Evolutionary conservation across 1,140 invertebrate species (phyloP), one percentile per base, ranked within the genome.

Genomic region (Polypedilum vanderplanki): DNA sequence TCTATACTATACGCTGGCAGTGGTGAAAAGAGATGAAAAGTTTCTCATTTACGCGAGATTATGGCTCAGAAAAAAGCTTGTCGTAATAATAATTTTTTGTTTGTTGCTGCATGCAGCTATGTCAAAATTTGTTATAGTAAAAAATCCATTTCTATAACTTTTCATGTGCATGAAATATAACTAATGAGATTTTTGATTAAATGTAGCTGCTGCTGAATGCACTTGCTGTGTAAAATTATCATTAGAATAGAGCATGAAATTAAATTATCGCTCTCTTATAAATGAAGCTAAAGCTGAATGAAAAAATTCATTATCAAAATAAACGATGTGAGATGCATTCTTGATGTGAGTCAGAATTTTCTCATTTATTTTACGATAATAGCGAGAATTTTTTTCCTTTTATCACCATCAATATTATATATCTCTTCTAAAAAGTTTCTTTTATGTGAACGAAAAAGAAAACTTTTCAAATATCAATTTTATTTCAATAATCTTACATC

Each of bases 11-110:
- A 2, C n/a, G 46, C 46, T 57, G 46, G 12, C 1, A n/a, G 46
- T 57, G 46, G 46, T 12, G 46, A 57, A 57, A 57, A 57, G 12
- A 57, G 46, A 57, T 57, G 46, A 57, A 57, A 57, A 57, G 46
- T 57, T 57, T 57, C 46, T 57, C 46, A 57, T 57, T 33, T 57
- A 57, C n/a, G 46, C 46, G 46, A n/a, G 46, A 57, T 57, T 57
- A 57, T 57, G 46, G 24, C 24, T 33, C 24, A 5, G 46, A 57
- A 57, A 57, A n/a, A 15, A 57, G n/a, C 12, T 57, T n/a, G 12
- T n/a, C 12, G 46, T 15, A 57, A 57, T 57, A 12, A 57, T 57
- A 9, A 46, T 33, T 33, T 33, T 33, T 33, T 33, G 24, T 33
- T 33, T 33, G 24, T 33, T 33, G 24, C 46, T 57, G 46, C 10